Evolutionary conservation across 2,113 vertebrate genomes (phyloP).

Genomic region (Gallinago paraguaiae): DNA sequence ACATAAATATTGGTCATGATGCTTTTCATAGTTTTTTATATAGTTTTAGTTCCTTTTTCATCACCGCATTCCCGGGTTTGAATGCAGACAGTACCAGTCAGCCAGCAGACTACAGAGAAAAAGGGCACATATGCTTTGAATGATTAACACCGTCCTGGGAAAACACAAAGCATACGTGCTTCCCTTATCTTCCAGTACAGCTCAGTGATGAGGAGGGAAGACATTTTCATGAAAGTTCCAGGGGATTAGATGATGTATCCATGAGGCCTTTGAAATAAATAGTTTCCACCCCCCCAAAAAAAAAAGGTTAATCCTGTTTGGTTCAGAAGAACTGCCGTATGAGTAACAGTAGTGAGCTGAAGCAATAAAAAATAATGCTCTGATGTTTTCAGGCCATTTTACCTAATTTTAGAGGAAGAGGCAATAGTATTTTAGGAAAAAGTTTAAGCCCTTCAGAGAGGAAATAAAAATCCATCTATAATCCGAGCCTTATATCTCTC

Average conservation of each 20-base stretch:
- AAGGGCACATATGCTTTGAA: neutral
- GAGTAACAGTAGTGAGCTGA: neutral
- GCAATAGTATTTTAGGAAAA: neutral
- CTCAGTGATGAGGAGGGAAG: neutral
- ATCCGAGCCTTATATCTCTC: neutral
- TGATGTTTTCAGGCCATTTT: neutral
- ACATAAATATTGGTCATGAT: neutral
- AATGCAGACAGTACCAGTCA: neutral
- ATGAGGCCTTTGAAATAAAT: neutral
- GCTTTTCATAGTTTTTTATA: neutral
- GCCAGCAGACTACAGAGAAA: neutral
- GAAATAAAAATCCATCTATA: neutral
- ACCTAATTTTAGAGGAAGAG: neutral
- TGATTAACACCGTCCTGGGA: neutral
- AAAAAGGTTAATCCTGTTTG: neutral
- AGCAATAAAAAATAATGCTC: neutral
- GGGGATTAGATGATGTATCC: neutral
- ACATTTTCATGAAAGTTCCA: neutral
- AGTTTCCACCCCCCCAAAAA: neutral
- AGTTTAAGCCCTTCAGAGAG: neutral
- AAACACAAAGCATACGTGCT: neutral
- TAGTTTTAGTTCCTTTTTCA: neutral
- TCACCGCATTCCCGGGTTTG: neutral
- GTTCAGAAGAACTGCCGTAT: neutral
- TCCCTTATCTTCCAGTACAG: slow-evolving; percentile 11